Conservation (phyloP, 2,888 invertebrate genomes). For the Orthosia cruda region DNA sequence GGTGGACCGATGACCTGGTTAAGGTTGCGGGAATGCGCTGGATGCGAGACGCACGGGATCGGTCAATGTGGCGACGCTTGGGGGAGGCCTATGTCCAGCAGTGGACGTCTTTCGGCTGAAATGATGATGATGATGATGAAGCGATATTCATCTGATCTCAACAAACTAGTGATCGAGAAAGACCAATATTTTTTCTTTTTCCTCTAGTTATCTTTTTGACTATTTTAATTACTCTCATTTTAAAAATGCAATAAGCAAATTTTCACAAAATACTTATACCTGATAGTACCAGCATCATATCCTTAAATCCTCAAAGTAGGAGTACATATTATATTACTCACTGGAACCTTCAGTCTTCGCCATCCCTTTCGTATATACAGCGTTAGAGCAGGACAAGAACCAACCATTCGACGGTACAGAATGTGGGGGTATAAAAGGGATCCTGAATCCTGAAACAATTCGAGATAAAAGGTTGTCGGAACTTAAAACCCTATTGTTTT, state of each 20-base stretch:
- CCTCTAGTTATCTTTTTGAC: no score
- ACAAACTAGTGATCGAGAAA: no score
- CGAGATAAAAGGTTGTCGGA: constrained; percentile 69
- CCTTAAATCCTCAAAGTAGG: constrained; percentile 10
- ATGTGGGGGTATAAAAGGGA: constrained; percentile 20
- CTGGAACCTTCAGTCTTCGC: not conserved
- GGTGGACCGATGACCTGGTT: no score
- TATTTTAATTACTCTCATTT: no score
- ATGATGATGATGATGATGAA: no score
- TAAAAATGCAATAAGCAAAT: not conserved
- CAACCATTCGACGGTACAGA: constrained; percentile 32
- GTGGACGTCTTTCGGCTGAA: no score
- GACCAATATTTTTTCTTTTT: no score
- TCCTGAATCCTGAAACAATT: constrained; percentile 67
- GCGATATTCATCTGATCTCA: no score
- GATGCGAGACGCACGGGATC: no score
- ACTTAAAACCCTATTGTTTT: constrained; percentile 68
- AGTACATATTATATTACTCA: constrained; percentile 3
- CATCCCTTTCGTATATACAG: constrained; percentile 5
- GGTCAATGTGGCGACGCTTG: no score
- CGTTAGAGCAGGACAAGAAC: constrained; percentile 12
- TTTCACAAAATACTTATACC: not conserved
- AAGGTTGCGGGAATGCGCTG: no score
- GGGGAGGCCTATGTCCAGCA: no score
- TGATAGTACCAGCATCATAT: constrained; percentile 4